Conservation (phyloP, 2,888 invertebrate species). For the Drosophila borborema region DNA sequence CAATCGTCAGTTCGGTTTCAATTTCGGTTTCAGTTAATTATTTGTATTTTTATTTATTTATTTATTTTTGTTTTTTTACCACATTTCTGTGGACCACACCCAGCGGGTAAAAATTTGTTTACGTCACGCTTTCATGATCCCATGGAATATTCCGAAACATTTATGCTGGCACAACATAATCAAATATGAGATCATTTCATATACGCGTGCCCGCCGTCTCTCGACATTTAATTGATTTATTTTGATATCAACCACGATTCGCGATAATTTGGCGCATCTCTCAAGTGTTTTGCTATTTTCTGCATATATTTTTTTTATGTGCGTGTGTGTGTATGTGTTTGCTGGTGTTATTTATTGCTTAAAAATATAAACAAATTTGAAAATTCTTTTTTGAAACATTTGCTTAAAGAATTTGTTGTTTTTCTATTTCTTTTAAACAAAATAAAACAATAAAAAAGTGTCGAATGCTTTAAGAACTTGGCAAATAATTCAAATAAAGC, state of each 20-base stretch:
- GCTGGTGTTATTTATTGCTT: too few relatives aligned
- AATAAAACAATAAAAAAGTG: not conserved
- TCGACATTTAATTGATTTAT: conserved; percentile 48
- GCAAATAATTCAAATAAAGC: not conserved
- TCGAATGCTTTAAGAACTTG: not conserved
- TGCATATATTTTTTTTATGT: not conserved
- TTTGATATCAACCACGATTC: conserved; percentile 37
- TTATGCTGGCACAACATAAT: conserved; percentile 61
- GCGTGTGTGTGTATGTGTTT: not conserved
- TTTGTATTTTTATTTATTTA: conserved; percentile 7
- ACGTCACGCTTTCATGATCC: conserved; percentile 32
- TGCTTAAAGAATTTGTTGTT: not conserved
- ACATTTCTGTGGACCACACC: conserved; percentile 32
- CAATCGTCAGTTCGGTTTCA: conserved; percentile 2
- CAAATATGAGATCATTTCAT: conserved; percentile 71
- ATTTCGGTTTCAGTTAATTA: conserved; percentile 1
- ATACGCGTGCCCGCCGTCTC: conserved; percentile 28
- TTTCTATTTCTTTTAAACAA: not conserved
- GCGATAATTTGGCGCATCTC: conserved; percentile 21
- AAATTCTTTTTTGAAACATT: not conserved
- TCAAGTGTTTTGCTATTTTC: conserved; percentile 19
- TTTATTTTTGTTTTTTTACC: conserved; percentile 15
- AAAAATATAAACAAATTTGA: not conserved
- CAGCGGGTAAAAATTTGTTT: conserved; percentile 55
- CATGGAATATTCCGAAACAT: conserved; percentile 69